phyloP scores from a whole-genome alignment of 2,888 invertebrate species.

The Dolichomitus sp. region DNA sequence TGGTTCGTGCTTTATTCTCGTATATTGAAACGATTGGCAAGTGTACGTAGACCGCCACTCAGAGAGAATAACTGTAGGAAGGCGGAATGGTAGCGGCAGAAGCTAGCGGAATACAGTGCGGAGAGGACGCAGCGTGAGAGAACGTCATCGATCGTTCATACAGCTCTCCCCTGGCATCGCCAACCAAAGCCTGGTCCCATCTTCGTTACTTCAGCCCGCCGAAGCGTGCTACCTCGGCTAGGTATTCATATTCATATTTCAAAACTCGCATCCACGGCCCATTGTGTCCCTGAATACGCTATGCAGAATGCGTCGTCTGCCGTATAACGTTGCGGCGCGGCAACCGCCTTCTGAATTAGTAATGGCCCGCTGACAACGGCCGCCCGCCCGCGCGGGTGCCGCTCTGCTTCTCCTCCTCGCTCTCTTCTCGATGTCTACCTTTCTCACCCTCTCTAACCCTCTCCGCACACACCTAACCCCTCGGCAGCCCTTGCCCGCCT shows the following conservation, averaged over 20 bases:
- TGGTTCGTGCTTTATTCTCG: slow-evolving; percentile 20
- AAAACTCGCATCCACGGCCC: slow-evolving; percentile 81
- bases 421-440: slow-evolving; percentile 9
- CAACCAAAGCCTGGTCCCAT: slow-evolving; percentile 64
- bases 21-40: slow-evolving; percentile 46
- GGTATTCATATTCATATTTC: slow-evolving; percentile 82
- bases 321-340: slow-evolving; percentile 79
- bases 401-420: slow-evolving; percentile 33
- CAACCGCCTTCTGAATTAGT: slow-evolving; percentile 83
- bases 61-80: slow-evolving; percentile 8
- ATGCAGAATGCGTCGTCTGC: slow-evolving; percentile 82
- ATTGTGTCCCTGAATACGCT: slow-evolving; percentile 81
- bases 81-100: background rate
- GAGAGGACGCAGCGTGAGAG: slow-evolving; percentile 23
- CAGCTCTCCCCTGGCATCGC: slow-evolving; percentile 32
- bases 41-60: slow-evolving; percentile 18
- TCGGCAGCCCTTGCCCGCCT: slow-evolving; percentile 16
- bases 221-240: slow-evolving; percentile 69
- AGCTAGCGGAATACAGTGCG: background rate
- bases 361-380: slow-evolving; percentile 78
- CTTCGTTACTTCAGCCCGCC: slow-evolving; percentile 77
- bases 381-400: slow-evolving; percentile 58
- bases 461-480: slow-evolving; percentile 6
- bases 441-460: slow-evolving; percentile 18
- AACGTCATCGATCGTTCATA: slow-evolving; percentile 75